Evolutionary conservation across 1,140 invertebrate genomes (phyloP).

Genomic region (Drosophila pectinifera): DNA sequence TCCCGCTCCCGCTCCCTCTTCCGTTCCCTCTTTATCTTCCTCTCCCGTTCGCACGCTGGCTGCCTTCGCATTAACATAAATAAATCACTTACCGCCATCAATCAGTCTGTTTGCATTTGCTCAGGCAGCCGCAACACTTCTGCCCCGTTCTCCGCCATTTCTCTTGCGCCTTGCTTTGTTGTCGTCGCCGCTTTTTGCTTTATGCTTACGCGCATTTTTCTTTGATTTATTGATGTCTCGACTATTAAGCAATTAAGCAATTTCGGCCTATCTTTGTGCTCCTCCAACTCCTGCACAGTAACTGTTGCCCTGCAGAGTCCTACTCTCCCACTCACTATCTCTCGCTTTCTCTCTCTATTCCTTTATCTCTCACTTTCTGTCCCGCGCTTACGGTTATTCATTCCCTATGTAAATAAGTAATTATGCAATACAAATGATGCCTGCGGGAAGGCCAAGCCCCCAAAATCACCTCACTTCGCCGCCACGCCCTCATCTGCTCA

Average conservation of each 20-base stretch:
- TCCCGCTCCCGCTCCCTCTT: too few relatives aligned
- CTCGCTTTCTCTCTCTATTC: not conserved
- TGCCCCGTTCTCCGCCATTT: slow-evolving; percentile 7
- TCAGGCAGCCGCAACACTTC: slow-evolving; percentile 47
- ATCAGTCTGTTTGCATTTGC: slow-evolving; percentile 79
- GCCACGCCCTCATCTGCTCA: slow-evolving; percentile 7
- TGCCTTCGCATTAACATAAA: slow-evolving; percentile 72
- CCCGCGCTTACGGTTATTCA: not conserved
- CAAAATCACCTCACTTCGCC: slow-evolving; percentile 3
- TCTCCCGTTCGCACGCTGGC: slow-evolving; percentile 9
- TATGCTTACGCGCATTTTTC: slow-evolving; percentile 77
- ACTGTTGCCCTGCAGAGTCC: slow-evolving; percentile 3
- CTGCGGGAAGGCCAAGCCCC: slow-evolving; percentile 34
- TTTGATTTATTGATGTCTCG: slow-evolving; percentile 80
- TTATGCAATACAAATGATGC: slow-evolving; percentile 55
- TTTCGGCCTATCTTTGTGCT: slow-evolving; percentile 8
- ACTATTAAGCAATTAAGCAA: slow-evolving; percentile 77
- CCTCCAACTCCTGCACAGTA: not conserved
- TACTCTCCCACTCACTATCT: not conserved
- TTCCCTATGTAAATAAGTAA: slow-evolving; percentile 53
- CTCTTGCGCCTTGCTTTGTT: slow-evolving; percentile 54
- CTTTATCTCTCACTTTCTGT: not conserved
- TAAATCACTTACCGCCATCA: slow-evolving; percentile 79
- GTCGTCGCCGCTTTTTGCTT: slow-evolving; percentile 55
- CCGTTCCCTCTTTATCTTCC: slow-evolving; percentile 7